These are phyloP conservation scores for Melangyna quadrimaculata DNA, from an alignment of 2,888 invertebrate genomes.

Conservation along the genomic window DNA sequence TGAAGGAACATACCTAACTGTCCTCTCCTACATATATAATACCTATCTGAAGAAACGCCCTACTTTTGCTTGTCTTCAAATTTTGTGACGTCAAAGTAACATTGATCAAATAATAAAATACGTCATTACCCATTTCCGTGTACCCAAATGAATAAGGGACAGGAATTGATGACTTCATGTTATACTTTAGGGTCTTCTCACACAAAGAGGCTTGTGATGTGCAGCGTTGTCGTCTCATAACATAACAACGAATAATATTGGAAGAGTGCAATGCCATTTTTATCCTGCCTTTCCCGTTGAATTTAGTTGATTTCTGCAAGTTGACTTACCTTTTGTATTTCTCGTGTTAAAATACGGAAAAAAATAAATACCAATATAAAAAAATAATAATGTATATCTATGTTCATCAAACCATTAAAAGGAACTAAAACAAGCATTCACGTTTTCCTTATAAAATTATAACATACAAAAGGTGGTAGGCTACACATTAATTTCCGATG, in stretches of 20 bases:
- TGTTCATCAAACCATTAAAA: background rate
- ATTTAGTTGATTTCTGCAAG: constrained; percentile 23
- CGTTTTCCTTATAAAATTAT: constrained; percentile 48
- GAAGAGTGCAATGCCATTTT: constrained; percentile 22
- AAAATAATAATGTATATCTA: constrained; percentile 14
- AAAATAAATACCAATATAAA: background rate
- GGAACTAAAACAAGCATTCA: constrained; percentile 44
- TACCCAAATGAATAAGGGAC: background rate
- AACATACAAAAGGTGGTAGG: constrained; percentile 22
- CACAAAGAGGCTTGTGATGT: background rate
- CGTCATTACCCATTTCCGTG: constrained; percentile 26
- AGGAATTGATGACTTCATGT: background rate
- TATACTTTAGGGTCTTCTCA: background rate
- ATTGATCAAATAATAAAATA: constrained; percentile 61
- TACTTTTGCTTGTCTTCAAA: background rate
- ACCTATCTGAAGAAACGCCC: background rate
- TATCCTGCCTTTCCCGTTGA: constrained; percentile 3
- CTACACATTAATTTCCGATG: constrained; percentile 34
- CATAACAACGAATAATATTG: constrained; percentile 1
- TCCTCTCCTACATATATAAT: no score
- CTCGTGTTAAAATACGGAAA: background rate
- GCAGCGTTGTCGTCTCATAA: background rate
- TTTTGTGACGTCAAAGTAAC: constrained; percentile 50
- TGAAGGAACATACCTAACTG: no score
- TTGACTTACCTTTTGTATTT: constrained; percentile 46